Conservation (phyloP, 2,888 invertebrate genomes). For the Eilema sororculum region DNA sequence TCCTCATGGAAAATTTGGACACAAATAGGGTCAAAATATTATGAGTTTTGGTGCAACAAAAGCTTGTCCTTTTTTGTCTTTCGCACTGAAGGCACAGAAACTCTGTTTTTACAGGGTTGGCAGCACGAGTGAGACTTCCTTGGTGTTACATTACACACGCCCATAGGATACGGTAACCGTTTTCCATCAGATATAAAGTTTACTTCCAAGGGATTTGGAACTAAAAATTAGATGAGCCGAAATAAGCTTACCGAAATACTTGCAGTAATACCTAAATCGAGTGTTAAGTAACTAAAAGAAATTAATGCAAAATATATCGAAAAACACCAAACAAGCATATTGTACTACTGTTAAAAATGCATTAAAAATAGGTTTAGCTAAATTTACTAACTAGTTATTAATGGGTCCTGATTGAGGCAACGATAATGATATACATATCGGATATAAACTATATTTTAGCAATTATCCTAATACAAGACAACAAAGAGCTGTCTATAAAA, state of each 20-base stretch:
- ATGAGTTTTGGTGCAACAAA: no score
- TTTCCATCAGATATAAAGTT: no score
- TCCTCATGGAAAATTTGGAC: neutral
- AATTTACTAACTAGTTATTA: neutral
- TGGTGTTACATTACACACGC: no score
- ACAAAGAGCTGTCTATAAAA: neutral
- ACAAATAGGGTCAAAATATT: no score
- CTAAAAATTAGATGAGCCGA: neutral
- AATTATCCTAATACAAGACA: neutral
- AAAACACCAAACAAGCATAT: neutral
- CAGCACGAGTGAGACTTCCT: no score
- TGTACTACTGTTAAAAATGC: neutral
- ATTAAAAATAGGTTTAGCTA: conserved; percentile 10
- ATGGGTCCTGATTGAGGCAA: neutral
- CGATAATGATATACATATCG: neutral
- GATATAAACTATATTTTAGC: neutral
- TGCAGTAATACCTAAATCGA: neutral
- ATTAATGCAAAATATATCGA: conserved; percentile 3
- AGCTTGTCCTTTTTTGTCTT: no score
- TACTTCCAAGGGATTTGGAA: neutral
- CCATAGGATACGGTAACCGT: no score
- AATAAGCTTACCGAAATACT: conserved; percentile 7
- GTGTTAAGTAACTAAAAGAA: neutral
- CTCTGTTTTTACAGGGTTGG: no score
- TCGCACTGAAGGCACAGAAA: no score